Base-by-base conservation (phyloP, 2,888 invertebrate genomes). In the Tiliacea citrago region DNA sequence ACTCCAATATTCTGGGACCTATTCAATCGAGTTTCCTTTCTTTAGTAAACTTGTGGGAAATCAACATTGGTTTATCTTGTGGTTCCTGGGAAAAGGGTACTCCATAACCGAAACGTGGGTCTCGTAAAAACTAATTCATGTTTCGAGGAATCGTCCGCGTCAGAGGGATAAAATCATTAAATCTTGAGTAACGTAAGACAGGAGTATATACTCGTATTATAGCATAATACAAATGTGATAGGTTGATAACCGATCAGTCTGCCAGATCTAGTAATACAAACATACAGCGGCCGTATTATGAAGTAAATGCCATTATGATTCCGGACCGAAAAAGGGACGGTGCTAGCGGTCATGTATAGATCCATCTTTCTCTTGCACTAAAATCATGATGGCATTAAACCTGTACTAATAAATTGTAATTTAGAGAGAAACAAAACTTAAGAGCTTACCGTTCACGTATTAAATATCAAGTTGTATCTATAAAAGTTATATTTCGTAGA, bases 1-100 rank as follows among this genome's bases (percentile, higher is more conserved):
- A 72, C 24, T 68, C 51, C 60, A 24, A 58, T 69, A 69, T 67
- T 62, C 57, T 55, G 42, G 35, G 35, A 58, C 10, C 42, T 61
- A 39, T 77, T 60, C 35, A 61, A 79, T 77, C 21, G 13, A 60
- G 42, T 60, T 68, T 60, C 21, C 13, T 53, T 70, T 63, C 8
- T 16, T 24, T 49, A 10, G 42, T 47, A 61, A 73, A 61, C 16
- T 61, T 47, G 53, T 18, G 21, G 18, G 13, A 29, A 45, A 29
- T 21, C 51, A 62, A 73, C 35, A 24, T 39, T 39, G 12, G 18
- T 47, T 69, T 60, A 12, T 21, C 6, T 12, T 49, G 21, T 35
- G 2, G 49, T 78, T 57, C 8, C 18, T 42, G n/a, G 58, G 45
- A 39, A 58, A 49, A 39, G 24, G 45, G 7, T 0, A 9, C 13